A percentile compares a stretch with the other conserved stretches of the same genome.
phyloP scores from a whole-genome alignment of 2,113 vertebrate species.

The Menidia beryllina region DNA sequence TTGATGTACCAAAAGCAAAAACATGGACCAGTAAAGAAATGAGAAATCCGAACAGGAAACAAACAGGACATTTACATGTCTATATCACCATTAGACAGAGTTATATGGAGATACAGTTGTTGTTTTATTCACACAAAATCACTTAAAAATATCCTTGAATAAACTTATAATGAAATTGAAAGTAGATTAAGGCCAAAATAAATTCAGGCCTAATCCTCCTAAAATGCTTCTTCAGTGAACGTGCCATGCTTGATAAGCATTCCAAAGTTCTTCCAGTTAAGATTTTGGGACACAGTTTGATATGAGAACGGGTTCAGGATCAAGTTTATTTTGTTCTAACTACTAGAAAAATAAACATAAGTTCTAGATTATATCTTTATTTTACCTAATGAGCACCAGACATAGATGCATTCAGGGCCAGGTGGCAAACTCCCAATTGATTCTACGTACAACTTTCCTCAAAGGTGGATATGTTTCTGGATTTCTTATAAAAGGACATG shows the following conservation, averaged over 20 bases:
- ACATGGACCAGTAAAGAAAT: too few relatives aligned
- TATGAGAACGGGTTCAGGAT: not conserved
- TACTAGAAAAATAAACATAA: not conserved
- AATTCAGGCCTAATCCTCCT: not conserved
- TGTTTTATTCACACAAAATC: too few relatives aligned
- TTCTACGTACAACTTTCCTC: not conserved
- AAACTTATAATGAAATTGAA: not conserved
- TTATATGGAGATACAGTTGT: not conserved
- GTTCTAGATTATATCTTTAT: not conserved
- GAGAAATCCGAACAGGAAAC: too few relatives aligned
- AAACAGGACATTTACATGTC: not conserved
- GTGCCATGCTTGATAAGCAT: not conserved
- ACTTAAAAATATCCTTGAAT: too few relatives aligned
- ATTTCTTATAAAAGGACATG: constrained; percentile 9
- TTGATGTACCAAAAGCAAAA: not conserved
- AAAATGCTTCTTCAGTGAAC: not conserved
- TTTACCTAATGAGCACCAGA: not conserved
- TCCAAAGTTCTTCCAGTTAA: not conserved
- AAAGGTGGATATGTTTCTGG: not conserved
- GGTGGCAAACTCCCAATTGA: constrained; percentile 9
- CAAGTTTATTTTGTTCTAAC: not conserved
- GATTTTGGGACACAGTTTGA: not conserved
- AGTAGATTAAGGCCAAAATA: not conserved
- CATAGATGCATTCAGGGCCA: not conserved
- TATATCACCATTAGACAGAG: too few relatives aligned